Evolutionary conservation across 2,113 vertebrate genomes (phyloP), one percentile per base, ranked within the genome.

Genomic region (Ardeotis arabs): DNA sequence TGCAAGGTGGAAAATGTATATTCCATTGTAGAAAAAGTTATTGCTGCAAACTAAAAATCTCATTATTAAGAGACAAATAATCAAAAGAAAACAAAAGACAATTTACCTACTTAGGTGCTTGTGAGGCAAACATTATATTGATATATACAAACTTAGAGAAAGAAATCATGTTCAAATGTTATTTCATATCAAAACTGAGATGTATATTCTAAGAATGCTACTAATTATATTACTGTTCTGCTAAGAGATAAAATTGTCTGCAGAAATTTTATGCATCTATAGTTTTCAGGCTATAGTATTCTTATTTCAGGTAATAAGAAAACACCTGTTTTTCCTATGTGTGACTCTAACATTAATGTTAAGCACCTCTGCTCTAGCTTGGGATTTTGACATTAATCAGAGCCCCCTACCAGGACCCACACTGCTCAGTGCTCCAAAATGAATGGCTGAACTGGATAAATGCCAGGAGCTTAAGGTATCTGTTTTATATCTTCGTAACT

Each of bases 401-500:
- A 91, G 21, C 15, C 56, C 9, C 44, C 33, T 63, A 49, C 12
- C 29, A 87, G 70, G 84, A 84, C n/a, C 9, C 81, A 89, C 24
- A 69, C 33, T 81, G 21, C 31, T 87, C 41, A 87, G 66, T 12
- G 21, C 53, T 88, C 75, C 64, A 82, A 83, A 95, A 84, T 29
- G 75, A 93, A 66, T 55, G 68, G 14, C 60, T 70, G 20, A 95
- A 56, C 60, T 92, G 82, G 79, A 79, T 63, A 90, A 94, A 58
- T 13, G 52, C 83, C 80, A 80, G 47, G 35, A 91, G 31, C 45
- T 89, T 93, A 86, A 84, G 49, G 62, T 85, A 91, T 81, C 88
- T 86, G 72, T 74, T 96, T 93, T 91, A 45, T 77, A 76, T 89
- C 69, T 94, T 91, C 69, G 63, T 68, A 73, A 93, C 88, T 95